Evolutionary conservation across 2,888 invertebrate genomes (phyloP).

Genomic region (Drosophila anomalata): DNA sequence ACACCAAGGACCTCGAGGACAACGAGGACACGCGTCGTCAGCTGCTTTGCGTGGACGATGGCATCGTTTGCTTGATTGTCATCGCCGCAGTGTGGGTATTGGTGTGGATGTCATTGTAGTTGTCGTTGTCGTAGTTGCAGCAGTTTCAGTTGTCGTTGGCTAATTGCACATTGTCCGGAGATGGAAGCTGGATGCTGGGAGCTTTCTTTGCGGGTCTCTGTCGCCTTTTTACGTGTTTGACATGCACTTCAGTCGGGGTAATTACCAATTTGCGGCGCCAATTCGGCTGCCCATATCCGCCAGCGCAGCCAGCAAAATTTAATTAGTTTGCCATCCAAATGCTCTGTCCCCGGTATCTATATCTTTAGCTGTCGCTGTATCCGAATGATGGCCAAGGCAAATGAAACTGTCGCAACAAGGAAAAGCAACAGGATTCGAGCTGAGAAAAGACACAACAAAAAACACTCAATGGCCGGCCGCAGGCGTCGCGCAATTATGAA

Average conservation of each 20-base stretch:
- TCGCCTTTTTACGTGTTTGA: conserved; percentile 69
- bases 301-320: conserved; percentile 64
- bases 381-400: conserved; percentile 30
- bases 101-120: conserved; percentile 30
- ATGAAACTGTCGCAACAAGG: conserved; percentile 41
- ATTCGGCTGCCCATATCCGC: conserved; percentile 60
- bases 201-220: conserved; percentile 24
- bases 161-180: conserved; percentile 71
- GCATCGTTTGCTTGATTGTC: conserved; percentile 64
- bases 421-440: conserved; percentile 9
- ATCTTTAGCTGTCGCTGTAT: conserved; percentile 7
- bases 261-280: conserved; percentile 80
- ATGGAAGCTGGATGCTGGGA: conserved; percentile 15
- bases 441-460: background rate
- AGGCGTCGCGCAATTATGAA: conserved; percentile 70
- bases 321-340: conserved; percentile 76
- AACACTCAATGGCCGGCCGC: conserved; percentile 43
- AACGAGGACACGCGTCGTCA: conserved; percentile 69
- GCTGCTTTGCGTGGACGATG: conserved; percentile 52
- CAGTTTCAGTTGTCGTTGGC: conserved; percentile 55
- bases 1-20: conserved; percentile 47
- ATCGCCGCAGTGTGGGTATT: conserved; percentile 41
- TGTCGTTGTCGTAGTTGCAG: conserved; percentile 20
- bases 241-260: conserved; percentile 75
- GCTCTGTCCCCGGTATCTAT: conserved; percentile 34